Conservation (phyloP, 2,888 invertebrate species). For the Lepidonotus clava region DNA sequence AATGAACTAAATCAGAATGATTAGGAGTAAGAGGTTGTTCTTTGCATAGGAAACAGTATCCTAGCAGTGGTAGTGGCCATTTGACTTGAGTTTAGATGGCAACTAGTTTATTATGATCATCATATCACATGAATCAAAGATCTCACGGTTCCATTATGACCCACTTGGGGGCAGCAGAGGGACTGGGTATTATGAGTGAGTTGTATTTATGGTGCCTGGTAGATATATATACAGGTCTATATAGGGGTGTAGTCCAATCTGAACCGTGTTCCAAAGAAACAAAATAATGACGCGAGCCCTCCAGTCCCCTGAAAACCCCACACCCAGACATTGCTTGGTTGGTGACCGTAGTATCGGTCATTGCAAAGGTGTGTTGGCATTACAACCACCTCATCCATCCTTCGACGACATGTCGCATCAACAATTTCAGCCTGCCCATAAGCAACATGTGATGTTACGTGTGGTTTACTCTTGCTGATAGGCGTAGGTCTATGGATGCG, state of each 20-base stretch:
- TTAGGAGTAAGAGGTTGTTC: too few species aligned
- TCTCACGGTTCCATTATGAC: conserved; percentile 2
- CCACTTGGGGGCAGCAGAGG: background rate
- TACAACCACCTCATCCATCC: conserved; percentile 22
- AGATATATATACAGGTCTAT: too few species aligned
- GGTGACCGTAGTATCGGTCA: background rate
- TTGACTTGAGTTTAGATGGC: background rate
- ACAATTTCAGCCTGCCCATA: conserved; percentile 14
- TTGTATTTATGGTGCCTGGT: background rate
- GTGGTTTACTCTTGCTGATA: background rate
- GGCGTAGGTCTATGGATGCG: background rate
- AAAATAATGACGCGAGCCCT: too few species aligned
- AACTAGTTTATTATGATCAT: background rate
- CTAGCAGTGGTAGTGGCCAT: conserved; percentile 10
- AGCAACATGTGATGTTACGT: background rate
- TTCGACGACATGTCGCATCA: background rate
- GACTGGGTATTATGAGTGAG: background rate
- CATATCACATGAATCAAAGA: conserved; percentile 4
- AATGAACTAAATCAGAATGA: too few species aligned
- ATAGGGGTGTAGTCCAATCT: too few species aligned
- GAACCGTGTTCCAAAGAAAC: too few species aligned
- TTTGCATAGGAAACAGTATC: too few species aligned
- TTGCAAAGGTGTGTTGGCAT: background rate
- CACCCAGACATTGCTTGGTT: too few species aligned
- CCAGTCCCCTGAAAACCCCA: too few species aligned